Evolutionary conservation across 2,888 invertebrate species (phyloP), one percentile per base, ranked within the genome.

Genomic region (Petrophora chlorosata): DNA sequence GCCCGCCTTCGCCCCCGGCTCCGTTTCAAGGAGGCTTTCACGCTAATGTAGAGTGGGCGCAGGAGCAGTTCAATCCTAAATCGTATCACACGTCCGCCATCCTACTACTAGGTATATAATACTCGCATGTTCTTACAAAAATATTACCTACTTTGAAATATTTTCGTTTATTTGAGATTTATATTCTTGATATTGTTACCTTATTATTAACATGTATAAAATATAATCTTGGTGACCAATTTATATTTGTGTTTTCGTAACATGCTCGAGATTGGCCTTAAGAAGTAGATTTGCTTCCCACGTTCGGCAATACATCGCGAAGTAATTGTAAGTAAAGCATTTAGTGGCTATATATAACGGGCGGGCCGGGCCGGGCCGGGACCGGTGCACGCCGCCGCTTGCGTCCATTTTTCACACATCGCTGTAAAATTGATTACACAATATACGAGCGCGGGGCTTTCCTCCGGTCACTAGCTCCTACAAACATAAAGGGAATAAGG

Each of bases 31-130:
- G 73, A 79, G 80, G 87, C 86, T 86, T 83, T 88, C 83, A 85
- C 68, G 76, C 76, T 87, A 87, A 89, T 89, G 76, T 75, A 71
- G 70, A 76, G 74, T 70, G 79, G 76, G 79, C 82, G 79, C 82
- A 84, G 69, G 79, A 83, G 79, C 77, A 79, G 77, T 71, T 76
- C 70, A 67, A 65, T 67, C 71, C 73, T 84, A 82, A 83, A 83
- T 85, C 78, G 76, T 77, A 82, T 83, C 79, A 80, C 79, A 77
- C 71, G 71, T 78, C 74, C 63, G 63, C 67, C 59, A 53, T 53
- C 71, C 57, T 54, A 62, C 60, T 67, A 66, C 65, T 67, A n/a
- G n/a, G n/a, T n/a, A 70, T 56, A 49, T 49, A 53, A 60, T 50
- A 47, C 50, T 47, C 51, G 34, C 47, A 51, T 41, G 41, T 38